phyloP scores from a whole-genome alignment of 2,888 invertebrate species.

The Limnephilus rhombicus region DNA sequence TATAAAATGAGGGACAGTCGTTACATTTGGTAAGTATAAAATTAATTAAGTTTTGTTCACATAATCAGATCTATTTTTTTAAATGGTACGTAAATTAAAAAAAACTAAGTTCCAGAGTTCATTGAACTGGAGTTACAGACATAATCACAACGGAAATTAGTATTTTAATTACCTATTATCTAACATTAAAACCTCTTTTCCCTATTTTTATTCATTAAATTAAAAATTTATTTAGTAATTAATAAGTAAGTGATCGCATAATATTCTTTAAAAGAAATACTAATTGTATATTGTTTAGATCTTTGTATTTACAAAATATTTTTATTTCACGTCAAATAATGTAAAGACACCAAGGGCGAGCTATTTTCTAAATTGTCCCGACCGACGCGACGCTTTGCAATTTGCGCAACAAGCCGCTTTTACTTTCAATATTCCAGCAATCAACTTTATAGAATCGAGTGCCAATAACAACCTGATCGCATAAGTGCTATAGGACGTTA shows the following conservation, averaged over 20 bases:
- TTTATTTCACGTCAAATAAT: not conserved
- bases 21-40: too few species aligned
- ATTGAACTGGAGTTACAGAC: too few species aligned
- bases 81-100: too few species aligned
- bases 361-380: not conserved
- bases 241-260: not conserved
- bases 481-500: not conserved
- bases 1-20: too few species aligned
- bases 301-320: not conserved
- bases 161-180: too few species aligned
- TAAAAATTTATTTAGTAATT: not conserved
- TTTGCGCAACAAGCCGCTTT: not conserved
- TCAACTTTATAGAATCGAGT: constrained; percentile 1
- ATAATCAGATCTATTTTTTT: too few species aligned
- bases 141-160: too few species aligned
- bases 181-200: too few species aligned
- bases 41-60: too few species aligned
- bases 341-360: not conserved
- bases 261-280: too few species aligned
- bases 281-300: not conserved
- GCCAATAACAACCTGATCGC: constrained; percentile 1
- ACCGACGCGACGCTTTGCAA: not conserved
- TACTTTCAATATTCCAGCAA: constrained; percentile 2
- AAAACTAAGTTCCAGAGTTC: too few species aligned
- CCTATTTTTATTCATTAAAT: too few species aligned